Evolutionary conservation across 2,797 vertebrate species (phyloP).

Genomic region (Taenioides sp.): DNA sequence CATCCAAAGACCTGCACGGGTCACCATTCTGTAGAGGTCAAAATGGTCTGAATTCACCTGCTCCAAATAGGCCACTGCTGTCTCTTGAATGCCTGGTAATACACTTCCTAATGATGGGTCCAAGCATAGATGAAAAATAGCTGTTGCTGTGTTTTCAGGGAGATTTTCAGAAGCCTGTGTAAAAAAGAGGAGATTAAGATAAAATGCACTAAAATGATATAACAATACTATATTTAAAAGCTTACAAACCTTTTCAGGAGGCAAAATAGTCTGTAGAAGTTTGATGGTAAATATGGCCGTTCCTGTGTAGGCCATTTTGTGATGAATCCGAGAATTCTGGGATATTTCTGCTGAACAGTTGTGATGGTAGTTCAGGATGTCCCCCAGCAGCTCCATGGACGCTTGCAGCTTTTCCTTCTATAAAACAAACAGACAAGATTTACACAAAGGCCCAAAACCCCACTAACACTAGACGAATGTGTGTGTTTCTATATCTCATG

Average conservation of each 20-base stretch:
- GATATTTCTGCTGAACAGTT: slow-evolving; percentile 70
- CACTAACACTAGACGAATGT: slow-evolving; percentile 24
- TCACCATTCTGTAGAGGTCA: slow-evolving; percentile 82
- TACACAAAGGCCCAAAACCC: slow-evolving; percentile 36
- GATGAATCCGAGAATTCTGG: slow-evolving; percentile 76
- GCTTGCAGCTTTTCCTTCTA: slow-evolving; percentile 87
- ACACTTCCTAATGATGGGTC: slow-evolving; percentile 84
- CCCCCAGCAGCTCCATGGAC: slow-evolving; percentile 84
- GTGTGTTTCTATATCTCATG: slow-evolving; percentile 21
- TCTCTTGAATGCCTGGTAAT: slow-evolving; percentile 86
- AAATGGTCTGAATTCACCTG: slow-evolving; percentile 88
- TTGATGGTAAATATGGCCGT: slow-evolving; percentile 84
- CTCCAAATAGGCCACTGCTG: slow-evolving; percentile 89
- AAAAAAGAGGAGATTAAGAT: neutral
- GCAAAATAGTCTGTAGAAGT: slow-evolving; percentile 87
- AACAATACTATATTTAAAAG: slow-evolving; percentile 3
- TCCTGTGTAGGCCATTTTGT: slow-evolving; percentile 86
- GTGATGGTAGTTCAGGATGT: slow-evolving; percentile 83
- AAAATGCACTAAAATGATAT: neutral
- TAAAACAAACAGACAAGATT: slow-evolving; percentile 51
- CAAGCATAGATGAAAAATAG: slow-evolving; percentile 87
- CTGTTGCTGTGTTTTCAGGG: slow-evolving; percentile 81
- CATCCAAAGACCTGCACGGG: slow-evolving; percentile 80
- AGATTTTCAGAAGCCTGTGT: slow-evolving; percentile 82
- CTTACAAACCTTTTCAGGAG: slow-evolving; percentile 84